Evolutionary conservation across 2,888 invertebrate genomes (phyloP).

Genomic region (Dioctria linearis): DNA sequence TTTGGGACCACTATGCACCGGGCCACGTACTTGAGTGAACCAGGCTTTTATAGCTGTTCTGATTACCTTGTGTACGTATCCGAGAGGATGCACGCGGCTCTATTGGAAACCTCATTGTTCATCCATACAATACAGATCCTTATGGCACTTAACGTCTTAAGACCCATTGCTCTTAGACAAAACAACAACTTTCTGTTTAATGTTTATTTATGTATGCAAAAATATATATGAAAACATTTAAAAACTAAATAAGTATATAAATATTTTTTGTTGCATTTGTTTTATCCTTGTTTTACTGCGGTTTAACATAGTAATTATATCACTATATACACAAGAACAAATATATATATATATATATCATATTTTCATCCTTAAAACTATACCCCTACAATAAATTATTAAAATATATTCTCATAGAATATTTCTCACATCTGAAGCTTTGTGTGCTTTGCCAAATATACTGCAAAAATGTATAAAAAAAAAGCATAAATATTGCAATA

Average conservation of each 20-base stretch:
- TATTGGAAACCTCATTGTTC: too few species aligned
- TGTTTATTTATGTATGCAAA: constrained; percentile 47
- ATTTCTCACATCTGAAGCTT: constrained; percentile 4
- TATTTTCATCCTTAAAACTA: constrained; percentile 39
- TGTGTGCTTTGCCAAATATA: background rate
- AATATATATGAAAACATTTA: constrained; percentile 49
- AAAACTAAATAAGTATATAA: constrained; percentile 41
- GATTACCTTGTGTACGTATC: too few species aligned
- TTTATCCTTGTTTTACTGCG: background rate
- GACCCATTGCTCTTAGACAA: too few species aligned
- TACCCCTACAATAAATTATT: constrained; percentile 39
- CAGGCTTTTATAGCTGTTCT: too few species aligned
- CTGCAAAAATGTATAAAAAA: background rate
- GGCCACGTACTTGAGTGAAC: too few species aligned
- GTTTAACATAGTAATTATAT: constrained; percentile 39
- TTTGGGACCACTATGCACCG: too few species aligned
- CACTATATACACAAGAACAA: constrained; percentile 44
- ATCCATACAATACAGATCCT: too few species aligned
- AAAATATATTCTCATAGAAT: constrained; percentile 48
- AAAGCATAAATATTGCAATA: background rate
- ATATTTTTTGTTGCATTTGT: constrained; percentile 11
- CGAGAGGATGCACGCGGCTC: too few species aligned
- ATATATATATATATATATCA: constrained; percentile 38
- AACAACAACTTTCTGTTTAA: background rate
- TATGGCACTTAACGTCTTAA: too few species aligned